Evolutionary conservation across 2,797 vertebrate genomes (phyloP), one percentile per base, ranked within the genome.

Genomic region (Hydrophis major): DNA sequence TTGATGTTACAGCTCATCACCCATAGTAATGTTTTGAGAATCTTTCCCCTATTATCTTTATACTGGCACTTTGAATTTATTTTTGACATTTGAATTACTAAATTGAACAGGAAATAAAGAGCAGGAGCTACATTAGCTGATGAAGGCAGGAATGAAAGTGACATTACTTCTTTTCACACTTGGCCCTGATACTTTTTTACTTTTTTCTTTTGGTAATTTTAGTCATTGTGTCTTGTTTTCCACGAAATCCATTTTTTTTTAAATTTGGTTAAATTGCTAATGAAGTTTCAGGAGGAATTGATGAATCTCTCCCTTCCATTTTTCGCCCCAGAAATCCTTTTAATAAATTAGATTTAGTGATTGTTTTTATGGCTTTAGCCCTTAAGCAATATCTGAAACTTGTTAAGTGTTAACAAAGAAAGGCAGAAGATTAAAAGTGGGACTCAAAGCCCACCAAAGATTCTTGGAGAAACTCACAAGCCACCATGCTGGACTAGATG

Each of bases 1-100:
- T 92, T 95, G 94, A 89, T 92, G 66, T 89, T 94, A 59, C 57
- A 97, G 88, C 59, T 96, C 86, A 94, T 95, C 90, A 93, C 86
- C 56, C 53, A 2, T 63, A 63, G 74, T 83, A 95, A 66, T 20
- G 61, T 86, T 94, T 93, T 74, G 90, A 95, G 93, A 95, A 94
- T 95, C 86, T 53, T 96, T 94, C 25, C 63, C 61, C 32, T 92
- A 6, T 95, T 94, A 93, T 92, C 90, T 69, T 47, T 93, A 16
- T 56, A 69, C 93, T 92, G 25, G 66, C 92, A 93, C 53, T 89
- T 89, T 94, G 91, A 92, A 95, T 93, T 96, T 1, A 93, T 94
- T 94, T 94, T 90, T 94, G 60, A 95, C 0, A 1, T 47, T 78
- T 55, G 6, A 78, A 10, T 78, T 27, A 90, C 63, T 93, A 93